phyloP scores from a whole-genome alignment of 2,888 invertebrate species.

The Agriopis leucophaearia region DNA sequence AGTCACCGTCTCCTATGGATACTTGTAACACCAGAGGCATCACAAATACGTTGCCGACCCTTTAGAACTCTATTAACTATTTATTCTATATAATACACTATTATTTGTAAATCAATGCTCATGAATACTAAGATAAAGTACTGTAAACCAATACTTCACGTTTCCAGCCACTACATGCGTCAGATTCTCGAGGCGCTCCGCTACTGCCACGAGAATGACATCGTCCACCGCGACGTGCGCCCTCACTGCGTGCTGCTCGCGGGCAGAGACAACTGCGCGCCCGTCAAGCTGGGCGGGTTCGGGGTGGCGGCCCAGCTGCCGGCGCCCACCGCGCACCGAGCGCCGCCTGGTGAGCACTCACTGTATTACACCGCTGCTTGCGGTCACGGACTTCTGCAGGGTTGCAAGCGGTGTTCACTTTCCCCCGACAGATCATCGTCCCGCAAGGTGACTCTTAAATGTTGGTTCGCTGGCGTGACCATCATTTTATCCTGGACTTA shows the following conservation, averaged over 20 bases:
- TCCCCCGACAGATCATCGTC: no score
- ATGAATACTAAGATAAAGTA: neutral
- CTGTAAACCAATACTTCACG: neutral
- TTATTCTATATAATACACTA: no score
- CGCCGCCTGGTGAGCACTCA: slow-evolving; percentile 55
- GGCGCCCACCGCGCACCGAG: slow-evolving; percentile 88
- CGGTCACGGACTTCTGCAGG: neutral
- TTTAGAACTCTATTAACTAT: no score
- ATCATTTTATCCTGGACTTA: no score
- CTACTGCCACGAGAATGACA: slow-evolving; percentile 99
- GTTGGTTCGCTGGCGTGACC: no score
- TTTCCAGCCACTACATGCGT: slow-evolving; percentile 98
- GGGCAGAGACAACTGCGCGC: slow-evolving; percentile 98
- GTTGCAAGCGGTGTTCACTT: no score
- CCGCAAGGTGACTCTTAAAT: no score
- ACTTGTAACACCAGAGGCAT: no score
- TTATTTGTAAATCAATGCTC: no score
- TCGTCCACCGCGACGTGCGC: slow-evolving; percentile 98
- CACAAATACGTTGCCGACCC: no score
- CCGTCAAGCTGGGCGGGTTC: slow-evolving; percentile 98
- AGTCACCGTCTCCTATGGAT: no score
- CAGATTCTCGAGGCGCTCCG: slow-evolving; percentile 98
- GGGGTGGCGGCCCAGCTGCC: slow-evolving; percentile 98
- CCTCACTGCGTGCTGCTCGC: slow-evolving; percentile 98
- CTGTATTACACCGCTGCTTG: neutral